phyloP scores from a whole-genome alignment of 2,888 invertebrate genomes.

The Cistogaster globosa region DNA sequence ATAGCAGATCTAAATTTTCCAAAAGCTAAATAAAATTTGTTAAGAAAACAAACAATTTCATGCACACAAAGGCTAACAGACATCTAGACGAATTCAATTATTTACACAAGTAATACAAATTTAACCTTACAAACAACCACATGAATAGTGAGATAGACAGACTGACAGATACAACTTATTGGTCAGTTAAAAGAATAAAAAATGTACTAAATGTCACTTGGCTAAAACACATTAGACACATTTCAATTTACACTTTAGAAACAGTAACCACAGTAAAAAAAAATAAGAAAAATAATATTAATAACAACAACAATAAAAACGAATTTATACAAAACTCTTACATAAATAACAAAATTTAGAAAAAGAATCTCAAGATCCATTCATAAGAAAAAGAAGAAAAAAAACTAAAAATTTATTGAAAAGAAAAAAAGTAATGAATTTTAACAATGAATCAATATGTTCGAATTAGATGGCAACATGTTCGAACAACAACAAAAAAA shows the following conservation, averaged over 20 bases:
- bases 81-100: constrained; percentile 14
- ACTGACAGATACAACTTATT: neutral
- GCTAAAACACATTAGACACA: constrained; percentile 40
- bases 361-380: neutral
- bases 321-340: neutral
- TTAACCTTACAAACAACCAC: neutral
- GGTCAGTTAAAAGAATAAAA: constrained; percentile 8
- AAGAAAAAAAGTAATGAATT: neutral
- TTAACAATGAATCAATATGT: constrained; percentile 54
- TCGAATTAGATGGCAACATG: constrained; percentile 12
- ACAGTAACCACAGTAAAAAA: constrained; percentile 46
- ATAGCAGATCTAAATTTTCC: no score
- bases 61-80: neutral
- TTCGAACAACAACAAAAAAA: constrained; percentile 3
- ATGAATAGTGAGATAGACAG: neutral
- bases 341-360: neutral
- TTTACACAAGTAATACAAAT: constrained; percentile 34
- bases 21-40: no score
- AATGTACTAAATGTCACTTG: constrained; percentile 59
- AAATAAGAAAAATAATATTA: neutral
- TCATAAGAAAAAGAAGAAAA: neutral
- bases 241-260: constrained; percentile 49
- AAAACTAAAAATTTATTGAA: neutral
- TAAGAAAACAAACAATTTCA: no score
- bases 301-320: no score